Evolutionary conservation across 2,797 vertebrate species (phyloP), one percentile per base, ranked within the genome.

Genomic region (Sphaeramia orbicularis): DNA sequence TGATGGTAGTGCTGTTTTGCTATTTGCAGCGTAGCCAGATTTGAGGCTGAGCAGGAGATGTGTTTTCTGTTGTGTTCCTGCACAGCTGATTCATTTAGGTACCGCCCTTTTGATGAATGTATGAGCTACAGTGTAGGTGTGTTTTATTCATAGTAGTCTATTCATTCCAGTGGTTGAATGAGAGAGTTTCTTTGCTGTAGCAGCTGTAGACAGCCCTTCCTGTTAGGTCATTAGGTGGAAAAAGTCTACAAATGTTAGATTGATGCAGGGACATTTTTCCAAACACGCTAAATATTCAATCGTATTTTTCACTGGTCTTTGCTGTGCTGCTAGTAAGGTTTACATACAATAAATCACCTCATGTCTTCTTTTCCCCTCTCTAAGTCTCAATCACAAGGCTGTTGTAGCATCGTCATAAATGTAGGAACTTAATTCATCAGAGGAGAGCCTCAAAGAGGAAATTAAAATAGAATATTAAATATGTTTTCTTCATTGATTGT

Each of bases 121-220:
- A 41, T 74, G 67, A 37, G 18, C 37, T 35, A 38, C 10, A 27
- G 35, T 71, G n/a, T 52, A 8, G 40, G 58, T 53, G 19, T 58
- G 50, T 68, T 45, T 65, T 42, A 6, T 80, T 80, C 65, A 83
- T 69, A 86, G 74, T 77, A 56, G 65, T 56, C 75, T 73, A 83
- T 91, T 91, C 84, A 90, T 87, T 65, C 15, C 42, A 53, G 69
- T 53, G 57, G 53, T 55, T 78, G 59, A 80, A 79, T 75, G 86
- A 62, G 74, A 35, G 10, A 52, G 71, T 76, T 67, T 81, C 63
- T 87, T 68, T 89, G 86, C 56, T 48, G 66, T 56, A 40, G 67
- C 59, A 57, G 75, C 16, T 57, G 67, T 13, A 53, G 76, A 65
- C 76, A 42, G 44, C 71, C 57, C 54, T 84, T 84, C 83, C 81